A percentile compares a stretch with the other conserved stretches of the same genome.
Evolutionary conservation across 1,140 invertebrate species (phyloP).

Genomic region (Drosophila albomicans): DNA sequence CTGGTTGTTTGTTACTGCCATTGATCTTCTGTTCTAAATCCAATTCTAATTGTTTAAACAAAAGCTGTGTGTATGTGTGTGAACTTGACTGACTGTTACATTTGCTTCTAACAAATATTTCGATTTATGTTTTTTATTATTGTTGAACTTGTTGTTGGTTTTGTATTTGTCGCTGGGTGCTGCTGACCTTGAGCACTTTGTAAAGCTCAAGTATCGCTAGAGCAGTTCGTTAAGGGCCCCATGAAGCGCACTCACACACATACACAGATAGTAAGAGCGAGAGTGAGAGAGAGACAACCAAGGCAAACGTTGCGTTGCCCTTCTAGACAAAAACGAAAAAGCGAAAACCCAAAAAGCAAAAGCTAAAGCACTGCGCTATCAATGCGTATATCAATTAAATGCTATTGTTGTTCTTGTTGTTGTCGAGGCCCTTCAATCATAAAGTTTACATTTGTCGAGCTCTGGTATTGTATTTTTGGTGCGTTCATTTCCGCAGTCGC

Average conservation of each 20-base stretch:
- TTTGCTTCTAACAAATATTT: slow-evolving; percentile 28
- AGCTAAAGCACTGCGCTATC: slow-evolving; percentile 53
- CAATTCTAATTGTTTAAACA: slow-evolving; percentile 12
- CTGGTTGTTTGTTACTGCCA: not conserved
- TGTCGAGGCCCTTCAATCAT: slow-evolving; percentile 68
- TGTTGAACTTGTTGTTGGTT: slow-evolving; percentile 2
- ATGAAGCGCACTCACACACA: slow-evolving; percentile 41
- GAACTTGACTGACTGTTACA: slow-evolving; percentile 34
- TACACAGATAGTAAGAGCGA: not conserved
- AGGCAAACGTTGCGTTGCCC: slow-evolving; percentile 47
- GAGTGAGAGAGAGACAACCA: slow-evolving; percentile 13
- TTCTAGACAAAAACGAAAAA: slow-evolving; percentile 29
- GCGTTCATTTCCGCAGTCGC: slow-evolving; percentile 69
- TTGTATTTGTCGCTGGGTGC: slow-evolving; percentile 26
- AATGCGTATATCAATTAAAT: slow-evolving; percentile 76
- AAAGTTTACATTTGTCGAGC: slow-evolving; percentile 54
- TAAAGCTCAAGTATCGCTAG: slow-evolving; percentile 28
- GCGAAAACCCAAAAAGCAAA: slow-evolving; percentile 19
- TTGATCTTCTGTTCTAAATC: slow-evolving; percentile 10
- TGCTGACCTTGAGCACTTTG: slow-evolving; percentile 43
- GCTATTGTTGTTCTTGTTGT: slow-evolving; percentile 34
- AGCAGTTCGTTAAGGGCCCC: slow-evolving; percentile 53
- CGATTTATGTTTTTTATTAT: slow-evolving; percentile 1
- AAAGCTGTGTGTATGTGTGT: not conserved
- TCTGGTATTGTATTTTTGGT: slow-evolving; percentile 36